Conservation (phyloP, 2,888 invertebrate species). For the Aporophyla nigra region DNA sequence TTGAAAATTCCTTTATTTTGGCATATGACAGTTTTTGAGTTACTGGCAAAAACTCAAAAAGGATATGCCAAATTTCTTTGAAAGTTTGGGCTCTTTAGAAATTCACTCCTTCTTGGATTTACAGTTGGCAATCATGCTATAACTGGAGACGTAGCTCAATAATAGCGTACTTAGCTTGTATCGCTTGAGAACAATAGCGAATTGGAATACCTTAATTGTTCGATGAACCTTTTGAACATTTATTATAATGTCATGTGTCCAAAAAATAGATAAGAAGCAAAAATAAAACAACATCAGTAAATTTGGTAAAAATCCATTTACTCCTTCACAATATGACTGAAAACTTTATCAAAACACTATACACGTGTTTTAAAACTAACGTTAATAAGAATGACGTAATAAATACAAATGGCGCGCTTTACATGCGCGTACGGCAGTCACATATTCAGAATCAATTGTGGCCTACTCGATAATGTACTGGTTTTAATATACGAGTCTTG, state of each 20-base stretch:
- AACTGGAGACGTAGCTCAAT: not conserved
- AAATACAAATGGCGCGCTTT: constrained; percentile 78
- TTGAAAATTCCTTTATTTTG: no score
- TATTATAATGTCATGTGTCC: not conserved
- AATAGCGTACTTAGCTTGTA: not conserved
- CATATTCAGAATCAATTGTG: constrained; percentile 66
- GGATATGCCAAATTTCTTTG: no score
- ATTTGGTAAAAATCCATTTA: constrained; percentile 90
- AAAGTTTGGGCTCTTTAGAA: not conserved
- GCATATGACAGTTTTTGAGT: no score
- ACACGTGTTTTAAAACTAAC: constrained; percentile 88
- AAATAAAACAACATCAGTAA: constrained; percentile 57
- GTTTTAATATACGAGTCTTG: constrained; percentile 37
- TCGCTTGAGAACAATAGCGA: not conserved
- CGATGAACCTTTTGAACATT: not conserved
- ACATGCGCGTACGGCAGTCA: constrained; percentile 69
- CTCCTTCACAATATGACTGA: constrained; percentile 89
- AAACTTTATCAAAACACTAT: constrained; percentile 90
- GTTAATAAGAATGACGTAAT: constrained; percentile 87
- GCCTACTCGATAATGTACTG: constrained; percentile 47
- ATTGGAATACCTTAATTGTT: not conserved
- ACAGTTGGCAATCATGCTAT: not conserved
- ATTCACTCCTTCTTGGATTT: not conserved
- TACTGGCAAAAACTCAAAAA: not conserved
- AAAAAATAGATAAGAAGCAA: not conserved